These are phyloP conservation scores for Latrodectus geometricus DNA, from an alignment of 1,140 invertebrate genomes.

Conservation along the genomic window DNA sequence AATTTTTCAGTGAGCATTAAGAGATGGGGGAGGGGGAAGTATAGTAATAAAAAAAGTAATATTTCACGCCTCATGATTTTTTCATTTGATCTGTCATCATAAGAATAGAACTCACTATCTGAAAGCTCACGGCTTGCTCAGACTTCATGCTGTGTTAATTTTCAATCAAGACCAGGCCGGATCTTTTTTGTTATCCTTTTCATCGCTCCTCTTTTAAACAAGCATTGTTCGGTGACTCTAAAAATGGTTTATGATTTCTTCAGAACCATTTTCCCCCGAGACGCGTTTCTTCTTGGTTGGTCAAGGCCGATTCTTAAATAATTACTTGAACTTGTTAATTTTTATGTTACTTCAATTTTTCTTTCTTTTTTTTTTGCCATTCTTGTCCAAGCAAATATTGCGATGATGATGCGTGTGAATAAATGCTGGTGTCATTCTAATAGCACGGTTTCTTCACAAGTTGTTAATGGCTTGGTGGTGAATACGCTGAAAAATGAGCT, in stretches of 20 bases:
- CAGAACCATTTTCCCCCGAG: slow-evolving; percentile 6
- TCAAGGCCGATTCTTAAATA: slow-evolving; percentile 47
- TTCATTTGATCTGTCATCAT: slow-evolving; percentile 52
- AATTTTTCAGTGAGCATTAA: slow-evolving; percentile 40
- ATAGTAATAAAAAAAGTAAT: slow-evolving; percentile 12
- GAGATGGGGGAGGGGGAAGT: not conserved
- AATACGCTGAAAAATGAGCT: not conserved
- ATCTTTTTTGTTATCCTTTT: slow-evolving; percentile 28
- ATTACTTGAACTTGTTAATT: slow-evolving; percentile 44
- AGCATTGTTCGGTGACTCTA: slow-evolving; percentile 39
- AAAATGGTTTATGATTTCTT: slow-evolving; percentile 51
- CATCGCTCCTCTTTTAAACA: slow-evolving; percentile 36
- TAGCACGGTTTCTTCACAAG: slow-evolving; percentile 39
- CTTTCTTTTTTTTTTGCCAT: no score
- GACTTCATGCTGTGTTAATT: slow-evolving; percentile 54
- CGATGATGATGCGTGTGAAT: not conserved
- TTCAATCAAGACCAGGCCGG: slow-evolving; percentile 42
- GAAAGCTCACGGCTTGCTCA: slow-evolving; percentile 29
- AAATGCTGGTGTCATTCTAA: slow-evolving; percentile 32
- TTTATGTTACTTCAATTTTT: not conserved
- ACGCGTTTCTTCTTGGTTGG: slow-evolving; percentile 4
- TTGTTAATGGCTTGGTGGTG: slow-evolving; percentile 32
- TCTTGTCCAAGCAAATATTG: slow-evolving; percentile 13
- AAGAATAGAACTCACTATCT: slow-evolving; percentile 32
- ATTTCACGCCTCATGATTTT: slow-evolving; percentile 47